Evolutionary conservation across 1,140 invertebrate genomes (phyloP).

Genomic region (Monomorium pharaonis): DNA sequence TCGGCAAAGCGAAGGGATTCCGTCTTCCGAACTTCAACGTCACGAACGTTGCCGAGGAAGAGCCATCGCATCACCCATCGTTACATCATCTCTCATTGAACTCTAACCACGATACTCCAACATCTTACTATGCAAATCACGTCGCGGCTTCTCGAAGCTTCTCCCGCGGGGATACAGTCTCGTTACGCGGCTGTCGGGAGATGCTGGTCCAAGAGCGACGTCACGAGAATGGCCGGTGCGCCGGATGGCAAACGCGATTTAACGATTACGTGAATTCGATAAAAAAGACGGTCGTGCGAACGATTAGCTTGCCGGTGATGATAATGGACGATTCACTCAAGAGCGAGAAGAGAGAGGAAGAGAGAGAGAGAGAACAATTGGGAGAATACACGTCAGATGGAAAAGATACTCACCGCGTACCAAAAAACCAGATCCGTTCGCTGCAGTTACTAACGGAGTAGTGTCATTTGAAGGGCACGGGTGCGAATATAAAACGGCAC

Average conservation of each 20-base stretch:
- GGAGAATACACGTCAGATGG: too few relatives aligned
- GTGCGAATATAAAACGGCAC: slow-evolving; percentile 77
- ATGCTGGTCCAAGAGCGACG: neutral
- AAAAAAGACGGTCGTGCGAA: neutral
- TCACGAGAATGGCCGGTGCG: slow-evolving; percentile 42
- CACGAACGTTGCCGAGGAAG: neutral
- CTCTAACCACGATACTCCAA: neutral
- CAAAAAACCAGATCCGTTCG: slow-evolving; percentile 62
- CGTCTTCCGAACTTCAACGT: too few relatives aligned
- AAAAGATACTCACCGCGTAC: slow-evolving; percentile 74
- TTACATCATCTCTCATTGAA: neutral
- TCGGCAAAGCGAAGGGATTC: neutral
- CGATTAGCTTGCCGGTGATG: neutral
- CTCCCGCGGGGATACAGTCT: neutral
- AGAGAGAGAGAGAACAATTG: neutral
- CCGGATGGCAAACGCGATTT: slow-evolving; percentile 13
- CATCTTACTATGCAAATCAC: neutral
- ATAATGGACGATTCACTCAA: neutral
- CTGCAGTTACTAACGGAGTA: slow-evolving; percentile 77
- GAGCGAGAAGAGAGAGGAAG: neutral
- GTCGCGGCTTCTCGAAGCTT: neutral
- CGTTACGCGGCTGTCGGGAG: neutral
- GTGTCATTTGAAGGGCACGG: slow-evolving; percentile 85
- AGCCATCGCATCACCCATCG: neutral
- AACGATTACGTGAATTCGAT: neutral